phyloP scores from a whole-genome alignment of 2,797 vertebrate genomes.

The Sorex maritimensis region DNA sequence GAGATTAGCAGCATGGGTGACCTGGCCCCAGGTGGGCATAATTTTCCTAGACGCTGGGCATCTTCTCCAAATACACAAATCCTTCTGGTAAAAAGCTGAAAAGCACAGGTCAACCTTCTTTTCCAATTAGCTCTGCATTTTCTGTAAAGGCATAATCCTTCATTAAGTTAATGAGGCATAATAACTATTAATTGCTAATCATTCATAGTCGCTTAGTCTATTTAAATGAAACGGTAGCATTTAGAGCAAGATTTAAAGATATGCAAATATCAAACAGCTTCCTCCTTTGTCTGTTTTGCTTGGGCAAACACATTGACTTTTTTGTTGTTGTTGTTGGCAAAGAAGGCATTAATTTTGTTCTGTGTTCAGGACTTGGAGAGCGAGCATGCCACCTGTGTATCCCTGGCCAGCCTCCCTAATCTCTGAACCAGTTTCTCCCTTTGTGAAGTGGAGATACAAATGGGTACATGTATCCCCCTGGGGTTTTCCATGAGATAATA shows the following conservation, averaged over 20 bases:
- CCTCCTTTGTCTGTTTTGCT: not conserved
- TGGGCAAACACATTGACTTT: not conserved
- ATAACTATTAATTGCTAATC: slow-evolving; percentile 86
- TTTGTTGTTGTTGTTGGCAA: not conserved
- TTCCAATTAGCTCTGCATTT: slow-evolving; percentile 77
- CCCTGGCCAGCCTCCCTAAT: not conserved
- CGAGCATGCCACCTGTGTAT: not conserved
- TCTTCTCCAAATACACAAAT: not conserved
- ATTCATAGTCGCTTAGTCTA: slow-evolving; percentile 75
- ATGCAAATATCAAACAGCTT: slow-evolving; percentile 57
- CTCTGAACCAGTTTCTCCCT: not conserved
- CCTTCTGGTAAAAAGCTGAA: not conserved
- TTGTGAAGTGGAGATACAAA: not conserved
- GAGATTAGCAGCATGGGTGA: not conserved
- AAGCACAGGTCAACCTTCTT: slow-evolving; percentile 42
- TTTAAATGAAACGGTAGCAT: slow-evolving; percentile 77
- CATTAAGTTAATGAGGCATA: slow-evolving; percentile 85
- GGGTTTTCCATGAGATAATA: no score
- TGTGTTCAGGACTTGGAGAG: not conserved
- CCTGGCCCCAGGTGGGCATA: not conserved
- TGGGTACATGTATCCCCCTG: no score
- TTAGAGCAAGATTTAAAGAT: slow-evolving; percentile 84
- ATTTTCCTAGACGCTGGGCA: not conserved
- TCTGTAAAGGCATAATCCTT: slow-evolving; percentile 83
- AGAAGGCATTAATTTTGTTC: not conserved